Conservation (phyloP, 1,140 invertebrate genomes). For the Mylabris phalerata region DNA sequence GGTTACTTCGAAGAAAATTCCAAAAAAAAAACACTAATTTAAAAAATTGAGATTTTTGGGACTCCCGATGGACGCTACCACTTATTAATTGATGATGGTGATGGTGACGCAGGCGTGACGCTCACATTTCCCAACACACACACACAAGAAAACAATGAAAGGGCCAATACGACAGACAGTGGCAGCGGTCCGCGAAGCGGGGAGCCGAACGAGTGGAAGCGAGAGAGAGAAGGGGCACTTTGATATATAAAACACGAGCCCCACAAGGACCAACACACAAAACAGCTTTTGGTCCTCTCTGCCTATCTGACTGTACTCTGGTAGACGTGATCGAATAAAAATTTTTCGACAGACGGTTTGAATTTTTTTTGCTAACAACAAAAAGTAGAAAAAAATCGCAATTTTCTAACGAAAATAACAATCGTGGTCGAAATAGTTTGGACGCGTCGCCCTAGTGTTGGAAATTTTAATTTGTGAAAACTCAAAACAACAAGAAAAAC, state of each 20-base stretch:
- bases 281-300: slow-evolving; percentile 33
- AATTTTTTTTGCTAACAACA: slow-evolving; percentile 7
- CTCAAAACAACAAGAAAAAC: background rate
- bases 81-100: background rate
- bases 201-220: slow-evolving; percentile 5
- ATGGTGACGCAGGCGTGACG: slow-evolving; percentile 34
- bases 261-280: slow-evolving; percentile 27
- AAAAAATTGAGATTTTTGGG: background rate
- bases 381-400: slow-evolving; percentile 30
- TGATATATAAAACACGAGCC: slow-evolving; percentile 33
- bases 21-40: no score
- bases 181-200: slow-evolving; percentile 14
- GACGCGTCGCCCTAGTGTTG: slow-evolving; percentile 34
- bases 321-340: slow-evolving; percentile 27
- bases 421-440: slow-evolving; percentile 33
- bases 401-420: slow-evolving; percentile 14
- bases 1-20: no score
- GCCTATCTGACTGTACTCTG: background rate
- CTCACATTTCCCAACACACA: slow-evolving; percentile 17
- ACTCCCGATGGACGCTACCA: background rate
- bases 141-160: slow-evolving; percentile 30
- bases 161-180: slow-evolving; percentile 13
- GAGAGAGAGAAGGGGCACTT: slow-evolving; percentile 28
- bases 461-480: slow-evolving; percentile 7
- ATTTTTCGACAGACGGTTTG: slow-evolving; percentile 35